Evolutionary conservation across 2,797 vertebrate genomes (phyloP).

Genomic region (Gouania willdenowi): DNA sequence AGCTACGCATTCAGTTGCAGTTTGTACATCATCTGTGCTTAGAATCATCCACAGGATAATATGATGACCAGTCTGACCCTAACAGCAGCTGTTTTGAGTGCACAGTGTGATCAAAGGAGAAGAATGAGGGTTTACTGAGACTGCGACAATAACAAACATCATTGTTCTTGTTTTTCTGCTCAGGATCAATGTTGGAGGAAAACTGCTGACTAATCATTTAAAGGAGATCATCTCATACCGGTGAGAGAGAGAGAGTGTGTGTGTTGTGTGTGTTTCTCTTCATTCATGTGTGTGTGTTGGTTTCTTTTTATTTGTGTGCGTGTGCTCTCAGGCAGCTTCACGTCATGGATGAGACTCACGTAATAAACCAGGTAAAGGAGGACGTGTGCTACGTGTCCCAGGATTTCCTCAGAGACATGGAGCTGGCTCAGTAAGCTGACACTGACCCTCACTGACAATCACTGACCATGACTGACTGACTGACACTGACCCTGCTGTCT

Average conservation of each 20-base stretch:
- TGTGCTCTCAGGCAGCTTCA: conserved; percentile 89
- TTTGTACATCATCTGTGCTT: too few relatives aligned
- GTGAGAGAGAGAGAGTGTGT: conserved; percentile 51
- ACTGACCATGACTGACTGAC: too few relatives aligned
- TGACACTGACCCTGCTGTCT: conserved; percentile 1
- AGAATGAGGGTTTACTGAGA: too few relatives aligned
- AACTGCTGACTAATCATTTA: conserved; percentile 94
- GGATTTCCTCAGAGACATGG: conserved; percentile 95
- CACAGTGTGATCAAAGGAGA: too few relatives aligned
- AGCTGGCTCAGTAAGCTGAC: conserved; percentile 84
- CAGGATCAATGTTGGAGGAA: conserved; percentile 96
- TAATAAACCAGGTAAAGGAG: conserved; percentile 98
- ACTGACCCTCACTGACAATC: too few relatives aligned
- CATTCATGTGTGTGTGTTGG: too few relatives aligned
- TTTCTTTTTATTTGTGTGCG: too few relatives aligned
- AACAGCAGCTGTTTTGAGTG: too few relatives aligned
- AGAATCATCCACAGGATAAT: too few relatives aligned
- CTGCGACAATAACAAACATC: rapidly evolving
- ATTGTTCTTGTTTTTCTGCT: conserved; percentile 7
- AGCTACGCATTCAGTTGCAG: rapidly evolving
- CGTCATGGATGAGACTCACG: conserved; percentile 98
- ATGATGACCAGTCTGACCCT: too few relatives aligned
- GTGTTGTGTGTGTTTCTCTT: too few relatives aligned
- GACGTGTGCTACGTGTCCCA: conserved; percentile 97
- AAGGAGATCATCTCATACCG: conserved; percentile 99